These are phyloP conservation scores for Dendrocincla tyrannina DNA, from an alignment of 2,797 vertebrate species.

Conservation along the genomic window DNA sequence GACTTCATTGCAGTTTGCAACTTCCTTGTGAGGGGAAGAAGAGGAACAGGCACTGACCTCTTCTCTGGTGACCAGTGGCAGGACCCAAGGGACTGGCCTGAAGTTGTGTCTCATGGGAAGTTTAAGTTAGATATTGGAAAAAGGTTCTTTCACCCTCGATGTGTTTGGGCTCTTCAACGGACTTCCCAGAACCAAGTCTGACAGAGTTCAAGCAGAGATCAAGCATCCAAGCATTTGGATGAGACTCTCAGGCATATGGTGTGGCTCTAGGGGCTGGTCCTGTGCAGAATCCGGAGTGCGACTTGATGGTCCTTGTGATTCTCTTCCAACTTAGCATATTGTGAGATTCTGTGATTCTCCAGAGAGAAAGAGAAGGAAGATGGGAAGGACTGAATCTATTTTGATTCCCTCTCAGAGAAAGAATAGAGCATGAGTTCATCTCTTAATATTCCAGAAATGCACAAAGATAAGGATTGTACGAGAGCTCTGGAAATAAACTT, in stretches of 20 bases:
- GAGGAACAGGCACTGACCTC: neutral
- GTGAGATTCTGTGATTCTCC: neutral
- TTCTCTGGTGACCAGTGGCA: neutral
- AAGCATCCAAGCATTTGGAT: neutral
- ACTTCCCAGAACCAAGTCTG: neutral
- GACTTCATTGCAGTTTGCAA: neutral
- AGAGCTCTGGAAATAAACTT: neutral
- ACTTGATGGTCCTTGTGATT: neutral
- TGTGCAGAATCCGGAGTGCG: neutral
- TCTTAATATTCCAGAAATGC: neutral
- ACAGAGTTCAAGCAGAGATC: neutral
- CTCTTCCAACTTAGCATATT: neutral
- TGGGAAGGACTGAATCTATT: neutral
- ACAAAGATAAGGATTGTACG: neutral
- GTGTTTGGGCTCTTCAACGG: neutral
- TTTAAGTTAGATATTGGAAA: neutral
- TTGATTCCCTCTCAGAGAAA: neutral
- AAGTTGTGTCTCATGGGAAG: neutral
- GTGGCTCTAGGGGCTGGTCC: neutral
- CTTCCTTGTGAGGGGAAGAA: neutral
- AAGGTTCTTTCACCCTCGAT: neutral
- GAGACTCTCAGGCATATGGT: neutral
- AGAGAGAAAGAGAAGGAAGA: neutral
- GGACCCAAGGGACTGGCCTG: neutral
- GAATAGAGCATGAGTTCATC: neutral